phyloP scores from a whole-genome alignment of 2,797 vertebrate species.

The Oophaga sylvatica region DNA sequence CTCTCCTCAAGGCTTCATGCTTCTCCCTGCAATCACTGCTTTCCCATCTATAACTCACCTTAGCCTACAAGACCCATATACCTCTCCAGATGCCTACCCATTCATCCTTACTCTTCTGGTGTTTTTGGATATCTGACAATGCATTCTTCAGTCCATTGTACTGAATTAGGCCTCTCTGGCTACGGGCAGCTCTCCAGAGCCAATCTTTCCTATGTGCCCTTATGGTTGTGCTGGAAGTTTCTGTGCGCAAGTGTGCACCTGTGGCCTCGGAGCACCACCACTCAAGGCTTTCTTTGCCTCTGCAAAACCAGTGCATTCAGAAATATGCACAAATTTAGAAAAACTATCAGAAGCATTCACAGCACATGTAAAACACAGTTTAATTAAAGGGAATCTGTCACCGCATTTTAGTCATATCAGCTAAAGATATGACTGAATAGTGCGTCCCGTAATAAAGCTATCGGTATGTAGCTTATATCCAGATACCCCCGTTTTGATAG shows the following conservation, averaged over 20 bases:
- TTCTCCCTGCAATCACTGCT: conserved; percentile 37
- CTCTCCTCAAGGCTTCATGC: conserved; percentile 55
- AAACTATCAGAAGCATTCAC: background rate
- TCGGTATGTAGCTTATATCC: no score
- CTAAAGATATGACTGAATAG: no score
- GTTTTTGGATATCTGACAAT: background rate
- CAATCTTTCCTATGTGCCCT: conserved; percentile 3
- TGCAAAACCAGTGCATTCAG: background rate
- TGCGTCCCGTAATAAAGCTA: no score
- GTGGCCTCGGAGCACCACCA: conserved; percentile 1
- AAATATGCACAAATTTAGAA: background rate
- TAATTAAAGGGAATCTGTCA: no score
- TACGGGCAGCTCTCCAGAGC: conserved; percentile 5
- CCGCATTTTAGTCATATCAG: no score
- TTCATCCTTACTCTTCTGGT: conserved; percentile 1
- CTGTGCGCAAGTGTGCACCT: conserved; percentile 12
- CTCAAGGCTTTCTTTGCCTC: background rate
- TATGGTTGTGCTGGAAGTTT: conserved; percentile 29
- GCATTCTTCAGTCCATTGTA: conserved; percentile 21
- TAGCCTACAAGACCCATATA: conserved; percentile 10
- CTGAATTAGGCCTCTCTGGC: background rate
- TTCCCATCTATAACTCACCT: conserved; percentile 48
- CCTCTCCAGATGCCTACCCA: background rate
- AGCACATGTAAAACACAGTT: background rate
- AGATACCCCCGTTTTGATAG: no score